A percentile compares a stretch with the other conserved stretches of the same genome.
These are phyloP conservation scores for Phyllopteryx taeniolatus DNA, from an alignment of 2,113 vertebrate species.

Conservation along the genomic window DNA sequence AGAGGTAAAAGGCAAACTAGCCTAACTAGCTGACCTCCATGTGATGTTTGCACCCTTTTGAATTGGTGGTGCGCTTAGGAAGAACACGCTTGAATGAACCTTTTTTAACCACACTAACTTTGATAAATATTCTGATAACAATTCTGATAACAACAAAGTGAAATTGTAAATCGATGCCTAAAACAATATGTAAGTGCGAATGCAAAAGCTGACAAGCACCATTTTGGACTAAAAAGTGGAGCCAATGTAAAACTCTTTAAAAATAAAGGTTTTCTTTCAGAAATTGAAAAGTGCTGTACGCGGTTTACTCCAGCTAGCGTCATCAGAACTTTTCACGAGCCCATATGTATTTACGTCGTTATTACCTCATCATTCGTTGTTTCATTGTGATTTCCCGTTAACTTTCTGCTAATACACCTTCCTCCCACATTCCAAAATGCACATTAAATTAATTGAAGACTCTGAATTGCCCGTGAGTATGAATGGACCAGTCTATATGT, in stretches of 20 bases:
- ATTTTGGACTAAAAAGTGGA: too few relatives aligned
- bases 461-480: not conserved
- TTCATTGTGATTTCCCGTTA: too few relatives aligned
- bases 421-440: not conserved
- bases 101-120: not conserved
- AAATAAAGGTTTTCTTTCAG: too few relatives aligned
- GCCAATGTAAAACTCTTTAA: too few relatives aligned
- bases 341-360: too few relatives aligned
- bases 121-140: not conserved
- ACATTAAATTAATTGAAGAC: not conserved
- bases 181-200: too few relatives aligned
- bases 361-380: too few relatives aligned
- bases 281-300: too few relatives aligned
- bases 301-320: too few relatives aligned
- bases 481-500: not conserved
- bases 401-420: not conserved
- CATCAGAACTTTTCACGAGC: too few relatives aligned
- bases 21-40: not conserved
- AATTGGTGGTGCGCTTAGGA: not conserved
- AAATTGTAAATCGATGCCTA: too few relatives aligned
- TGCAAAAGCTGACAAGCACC: too few relatives aligned
- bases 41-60: not conserved
- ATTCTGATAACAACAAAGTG: not conserved
- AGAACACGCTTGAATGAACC: not conserved
- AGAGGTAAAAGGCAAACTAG: slow-evolving; percentile 78